Evolutionary conservation across 2,113 vertebrate genomes (phyloP).

Genomic region (Entelurus aequoreus): DNA sequence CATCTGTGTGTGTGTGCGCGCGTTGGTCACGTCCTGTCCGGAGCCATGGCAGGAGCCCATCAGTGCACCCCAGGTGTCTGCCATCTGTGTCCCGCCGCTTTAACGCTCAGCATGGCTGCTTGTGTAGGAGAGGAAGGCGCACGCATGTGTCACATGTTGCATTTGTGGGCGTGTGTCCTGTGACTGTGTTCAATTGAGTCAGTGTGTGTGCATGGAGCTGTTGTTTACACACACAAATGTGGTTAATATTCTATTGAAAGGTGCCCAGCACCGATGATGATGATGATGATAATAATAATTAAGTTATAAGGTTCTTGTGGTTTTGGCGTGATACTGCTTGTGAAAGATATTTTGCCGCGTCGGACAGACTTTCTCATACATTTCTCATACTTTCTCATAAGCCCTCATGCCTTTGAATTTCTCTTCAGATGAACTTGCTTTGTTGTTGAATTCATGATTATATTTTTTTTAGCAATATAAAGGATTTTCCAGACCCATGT

Average conservation of each 20-base stretch:
- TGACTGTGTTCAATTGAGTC: conserved; percentile 23
- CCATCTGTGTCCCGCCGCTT: conserved; percentile 63
- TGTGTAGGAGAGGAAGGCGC: conserved; percentile 47
- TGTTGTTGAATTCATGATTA: too few relatives aligned
- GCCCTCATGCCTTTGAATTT: conserved; percentile 5
- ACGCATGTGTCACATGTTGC: conserved; percentile 49
- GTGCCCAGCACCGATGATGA: neutral
- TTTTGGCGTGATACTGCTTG: conserved; percentile 20
- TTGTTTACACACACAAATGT: conserved; percentile 1
- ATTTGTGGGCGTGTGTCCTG: conserved; percentile 43
- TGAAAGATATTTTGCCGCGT: conserved; percentile 21
- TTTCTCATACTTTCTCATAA: conserved; percentile 31
- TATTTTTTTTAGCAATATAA: too few relatives aligned
- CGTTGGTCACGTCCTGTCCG: conserved; percentile 43
- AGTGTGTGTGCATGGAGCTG: conserved; percentile 9
- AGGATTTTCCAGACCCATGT: too few relatives aligned
- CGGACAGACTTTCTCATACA: conserved; percentile 34
- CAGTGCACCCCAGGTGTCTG: conserved; percentile 58
- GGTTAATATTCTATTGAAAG: neutral
- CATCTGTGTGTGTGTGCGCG: conserved; percentile 49
- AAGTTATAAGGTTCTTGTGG: conserved; percentile 30
- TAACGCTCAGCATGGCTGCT: conserved; percentile 54
- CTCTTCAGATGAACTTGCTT: too few relatives aligned
- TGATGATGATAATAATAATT: conserved; percentile 22
- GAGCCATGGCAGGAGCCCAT: conserved; percentile 53